Evolutionary conservation across 2,797 vertebrate genomes (phyloP).

Genomic region (Scleropages formosus): DNA sequence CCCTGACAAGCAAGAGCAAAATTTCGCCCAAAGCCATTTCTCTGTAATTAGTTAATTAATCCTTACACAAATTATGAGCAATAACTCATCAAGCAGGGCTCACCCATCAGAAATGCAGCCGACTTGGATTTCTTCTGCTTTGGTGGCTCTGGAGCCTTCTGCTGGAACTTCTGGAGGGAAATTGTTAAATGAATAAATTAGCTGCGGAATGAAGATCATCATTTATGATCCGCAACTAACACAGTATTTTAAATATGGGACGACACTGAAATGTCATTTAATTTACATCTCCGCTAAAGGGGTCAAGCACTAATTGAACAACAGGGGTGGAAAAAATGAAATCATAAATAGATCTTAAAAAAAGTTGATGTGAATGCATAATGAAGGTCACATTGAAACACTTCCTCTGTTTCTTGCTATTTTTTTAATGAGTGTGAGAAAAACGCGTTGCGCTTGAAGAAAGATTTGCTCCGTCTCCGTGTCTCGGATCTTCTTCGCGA

Average conservation of each 20-base stretch:
- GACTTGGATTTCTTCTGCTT: constrained; percentile 99
- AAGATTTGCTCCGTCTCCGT: neutral
- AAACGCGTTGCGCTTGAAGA: constrained; percentile 47
- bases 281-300: constrained; percentile 99
- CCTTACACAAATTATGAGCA: constrained; percentile 99
- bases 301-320: constrained; percentile 99
- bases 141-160: constrained; percentile 99
- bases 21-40: constrained; percentile 99
- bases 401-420: constrained; percentile 62
- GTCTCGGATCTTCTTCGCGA: constrained; percentile 44
- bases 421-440: constrained; percentile 73
- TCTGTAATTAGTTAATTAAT: constrained; percentile 99
- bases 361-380: constrained; percentile 96
- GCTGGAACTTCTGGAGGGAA: constrained; percentile 99
- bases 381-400: constrained; percentile 98
- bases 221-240: constrained; percentile 99
- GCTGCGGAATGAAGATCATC: constrained; percentile 99
- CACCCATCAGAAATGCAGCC: constrained; percentile 99
- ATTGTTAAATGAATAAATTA: constrained; percentile 99
- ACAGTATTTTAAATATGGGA: constrained; percentile 99
- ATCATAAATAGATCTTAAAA: constrained; percentile 79
- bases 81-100: constrained; percentile 99
- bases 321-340: constrained; percentile 92
- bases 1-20: constrained; percentile 99
- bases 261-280: constrained; percentile 99